phyloP scores from a whole-genome alignment of 2,888 invertebrate species.

The Nymphalis polychloros region DNA sequence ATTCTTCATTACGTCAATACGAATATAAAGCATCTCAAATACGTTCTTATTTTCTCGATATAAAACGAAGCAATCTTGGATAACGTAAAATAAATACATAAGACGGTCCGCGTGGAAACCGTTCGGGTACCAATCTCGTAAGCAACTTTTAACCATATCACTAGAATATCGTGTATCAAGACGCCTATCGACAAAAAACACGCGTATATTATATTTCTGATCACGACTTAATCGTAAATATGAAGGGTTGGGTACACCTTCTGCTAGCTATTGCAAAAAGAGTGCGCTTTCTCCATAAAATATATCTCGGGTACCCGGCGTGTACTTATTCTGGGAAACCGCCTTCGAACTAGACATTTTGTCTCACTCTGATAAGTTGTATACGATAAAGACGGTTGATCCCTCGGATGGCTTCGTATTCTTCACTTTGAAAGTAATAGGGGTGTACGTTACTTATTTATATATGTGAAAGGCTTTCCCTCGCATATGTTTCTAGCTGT shows the following conservation, averaged over 20 bases:
- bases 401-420: neutral
- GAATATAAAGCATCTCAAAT: slow-evolving; percentile 4
- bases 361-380: slow-evolving; percentile 2
- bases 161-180: slow-evolving; percentile 56
- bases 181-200: slow-evolving; percentile 72
- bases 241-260: slow-evolving; percentile 78
- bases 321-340: slow-evolving; percentile 44
- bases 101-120: slow-evolving; percentile 12
- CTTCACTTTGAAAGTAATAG: slow-evolving; percentile 29
- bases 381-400: neutral
- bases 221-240: slow-evolving; percentile 82
- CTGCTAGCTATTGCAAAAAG: slow-evolving; percentile 80
- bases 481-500: slow-evolving; percentile 72
- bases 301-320: slow-evolving; percentile 61
- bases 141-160: slow-evolving; percentile 43
- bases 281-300: slow-evolving; percentile 78
- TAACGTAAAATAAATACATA: slow-evolving; percentile 21
- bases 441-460: slow-evolving; percentile 61
- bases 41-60: neutral
- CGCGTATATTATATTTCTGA: slow-evolving; percentile 77
- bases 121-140: slow-evolving; percentile 30
- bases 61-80: slow-evolving; percentile 16
- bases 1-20: neutral
- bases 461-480: slow-evolving; percentile 66
- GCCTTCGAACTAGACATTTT: neutral